Evolutionary conservation across 2,888 invertebrate genomes (phyloP).

Genomic region (Phytoseiulus persimilis): DNA sequence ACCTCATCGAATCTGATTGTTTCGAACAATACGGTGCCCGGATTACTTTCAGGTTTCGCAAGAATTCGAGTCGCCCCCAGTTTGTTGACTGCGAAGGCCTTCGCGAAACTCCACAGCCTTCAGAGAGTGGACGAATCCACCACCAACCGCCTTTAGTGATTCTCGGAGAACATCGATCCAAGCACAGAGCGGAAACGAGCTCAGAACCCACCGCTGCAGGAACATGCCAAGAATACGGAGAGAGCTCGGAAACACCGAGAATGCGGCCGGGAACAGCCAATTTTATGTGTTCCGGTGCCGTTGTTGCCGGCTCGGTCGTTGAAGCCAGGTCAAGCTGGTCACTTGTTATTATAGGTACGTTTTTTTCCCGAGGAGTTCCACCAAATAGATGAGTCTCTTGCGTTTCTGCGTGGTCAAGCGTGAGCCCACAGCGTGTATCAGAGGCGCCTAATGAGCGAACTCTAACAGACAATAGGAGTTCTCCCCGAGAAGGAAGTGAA

Average conservation of each 20-base stretch:
- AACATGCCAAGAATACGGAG: too few species aligned
- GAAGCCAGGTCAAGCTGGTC: neutral
- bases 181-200: neutral
- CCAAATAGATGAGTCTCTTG: neutral
- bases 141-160: neutral
- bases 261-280: too few species aligned
- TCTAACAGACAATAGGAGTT: neutral
- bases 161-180: neutral
- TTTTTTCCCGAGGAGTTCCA: neutral
- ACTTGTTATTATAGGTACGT: neutral
- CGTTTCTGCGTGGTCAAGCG: neutral
- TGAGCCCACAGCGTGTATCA: neutral
- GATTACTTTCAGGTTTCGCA: too few species aligned
- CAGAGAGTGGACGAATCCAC: too few species aligned
- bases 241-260: too few species aligned
- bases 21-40: too few species aligned
- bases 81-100: too few species aligned
- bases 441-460: neutral
- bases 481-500: neutral
- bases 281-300: neutral
- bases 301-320: neutral
- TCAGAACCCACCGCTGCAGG: neutral
- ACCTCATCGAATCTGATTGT: too few species aligned
- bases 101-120: too few species aligned
- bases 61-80: too few species aligned